A percentile compares a stretch with the other conserved stretches of the same genome.
phyloP scores from a whole-genome alignment of 2,113 vertebrate species.

The Mirza zaza region DNA sequence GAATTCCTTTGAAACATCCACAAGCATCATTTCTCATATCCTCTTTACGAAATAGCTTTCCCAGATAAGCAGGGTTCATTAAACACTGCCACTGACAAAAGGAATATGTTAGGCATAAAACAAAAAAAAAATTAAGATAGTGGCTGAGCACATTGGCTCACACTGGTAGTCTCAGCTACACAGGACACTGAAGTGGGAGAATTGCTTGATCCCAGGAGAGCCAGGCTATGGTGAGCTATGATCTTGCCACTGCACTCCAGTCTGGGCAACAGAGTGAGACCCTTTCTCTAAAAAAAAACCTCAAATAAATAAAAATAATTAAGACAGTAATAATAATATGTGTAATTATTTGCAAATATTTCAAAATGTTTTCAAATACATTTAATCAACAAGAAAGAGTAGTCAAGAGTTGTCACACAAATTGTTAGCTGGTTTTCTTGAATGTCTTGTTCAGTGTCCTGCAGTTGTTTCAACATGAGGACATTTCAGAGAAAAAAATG shows the following conservation, averaged over 20 bases:
- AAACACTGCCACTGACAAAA: background rate
- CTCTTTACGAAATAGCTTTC: background rate
- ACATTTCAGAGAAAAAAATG: conserved; percentile 41
- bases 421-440: background rate
- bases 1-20: background rate
- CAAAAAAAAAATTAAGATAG: background rate
- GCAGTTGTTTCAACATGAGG: background rate
- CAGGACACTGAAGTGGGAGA: no score
- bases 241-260: no score
- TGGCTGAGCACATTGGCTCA: no score
- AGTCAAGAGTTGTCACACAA: background rate
- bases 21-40: background rate
- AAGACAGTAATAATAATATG: background rate
- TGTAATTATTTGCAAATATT: conserved; percentile 20
- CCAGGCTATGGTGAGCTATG: no score
- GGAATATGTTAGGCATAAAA: background rate
- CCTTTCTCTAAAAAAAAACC: no score
- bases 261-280: no score
- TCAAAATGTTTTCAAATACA: background rate
- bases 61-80: background rate
- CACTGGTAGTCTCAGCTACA: no score
- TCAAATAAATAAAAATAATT: background rate
- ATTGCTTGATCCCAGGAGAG: no score
- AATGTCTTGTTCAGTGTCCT: conserved; percentile 2
- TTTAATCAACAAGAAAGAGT: background rate